Evolutionary conservation across 2,113 vertebrate genomes (phyloP), one percentile per base, ranked within the genome.

Genomic region (Leiothrix lutea): DNA sequence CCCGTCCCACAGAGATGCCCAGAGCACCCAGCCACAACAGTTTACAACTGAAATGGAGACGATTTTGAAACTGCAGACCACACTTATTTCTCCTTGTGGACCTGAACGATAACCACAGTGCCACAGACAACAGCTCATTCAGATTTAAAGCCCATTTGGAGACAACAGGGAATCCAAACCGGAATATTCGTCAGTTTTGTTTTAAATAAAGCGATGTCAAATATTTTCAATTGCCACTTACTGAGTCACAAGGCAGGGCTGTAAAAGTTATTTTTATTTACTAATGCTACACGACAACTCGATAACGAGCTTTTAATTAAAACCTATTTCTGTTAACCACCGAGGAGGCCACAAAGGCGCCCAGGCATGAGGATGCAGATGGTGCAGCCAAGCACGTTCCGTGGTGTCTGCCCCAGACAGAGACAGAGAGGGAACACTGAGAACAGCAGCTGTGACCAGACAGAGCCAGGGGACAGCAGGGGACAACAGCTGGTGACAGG

Each of bases 221-320:
- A 90, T 47, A 72, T 70, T 91, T 92, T 38, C 67, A 86, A 77
- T 66, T 92, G 93, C 61, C 77, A 69, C 83, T 94, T 86, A 77
- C 54, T 33, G 70, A 96, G 85, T 86, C 91, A 80, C 62, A 33
- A 90, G 75, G 54, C 94, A 88, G 45, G 91, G 80, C 86, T 71
- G 71, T 80, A 73, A 86, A 96, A 93, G 88, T 89, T 91, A 87
- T 95, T 97, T 94, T 97, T 96, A 96, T 96, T 96, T 97, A 94
- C 96, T 97, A 95, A 96, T 94, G 83, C 88, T 82, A 80, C 61
- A 69, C 5, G 85, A 95, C 83, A 97, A 96, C 71, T 73, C 14
- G 62, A 95, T 96, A 97, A 96, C 61, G 88, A 96, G 95, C 69
- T 91, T 90, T 91, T 95, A 92, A 97, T 96, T 97, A 97, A 97